These are phyloP conservation scores for Epirrhoe alternata DNA, from an alignment of 2,888 invertebrate species.

Conservation along the genomic window DNA sequence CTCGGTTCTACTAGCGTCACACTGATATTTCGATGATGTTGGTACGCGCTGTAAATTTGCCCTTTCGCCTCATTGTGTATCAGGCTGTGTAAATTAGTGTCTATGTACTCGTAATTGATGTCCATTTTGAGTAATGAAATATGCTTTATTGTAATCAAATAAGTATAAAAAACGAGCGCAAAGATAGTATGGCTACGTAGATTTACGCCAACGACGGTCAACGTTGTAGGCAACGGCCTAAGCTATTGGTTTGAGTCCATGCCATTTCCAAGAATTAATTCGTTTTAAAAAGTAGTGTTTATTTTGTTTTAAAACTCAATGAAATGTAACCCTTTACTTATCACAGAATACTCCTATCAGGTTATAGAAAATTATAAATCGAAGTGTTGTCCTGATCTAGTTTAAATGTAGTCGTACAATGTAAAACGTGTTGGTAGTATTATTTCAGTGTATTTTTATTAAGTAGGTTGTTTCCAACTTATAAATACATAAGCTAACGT, in stretches of 20 bases:
- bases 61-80: constrained; percentile 26
- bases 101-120: constrained; percentile 22
- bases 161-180: constrained; percentile 23
- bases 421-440: constrained; percentile 18
- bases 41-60: constrained; percentile 26
- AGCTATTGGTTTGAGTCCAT: background rate
- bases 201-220: constrained; percentile 8
- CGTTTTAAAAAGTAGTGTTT: constrained; percentile 46
- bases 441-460: constrained; percentile 10
- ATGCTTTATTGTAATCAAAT: constrained; percentile 35
- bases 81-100: constrained; percentile 46
- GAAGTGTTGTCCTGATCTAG: constrained; percentile 10
- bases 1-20: constrained; percentile 31
- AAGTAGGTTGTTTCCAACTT: constrained; percentile 2
- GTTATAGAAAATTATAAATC: constrained; percentile 9
- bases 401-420: constrained; percentile 14
- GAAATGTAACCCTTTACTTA: background rate
- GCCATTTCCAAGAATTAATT: constrained; percentile 34
- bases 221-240: background rate
- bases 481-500: background rate
- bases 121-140: constrained; percentile 29
- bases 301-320: constrained; percentile 46
- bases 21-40: constrained; percentile 26
- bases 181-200: constrained; percentile 10
- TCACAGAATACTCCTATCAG: background rate